Conservation (phyloP, 2,888 invertebrate genomes). For the Cheilosia urbana region DNA sequence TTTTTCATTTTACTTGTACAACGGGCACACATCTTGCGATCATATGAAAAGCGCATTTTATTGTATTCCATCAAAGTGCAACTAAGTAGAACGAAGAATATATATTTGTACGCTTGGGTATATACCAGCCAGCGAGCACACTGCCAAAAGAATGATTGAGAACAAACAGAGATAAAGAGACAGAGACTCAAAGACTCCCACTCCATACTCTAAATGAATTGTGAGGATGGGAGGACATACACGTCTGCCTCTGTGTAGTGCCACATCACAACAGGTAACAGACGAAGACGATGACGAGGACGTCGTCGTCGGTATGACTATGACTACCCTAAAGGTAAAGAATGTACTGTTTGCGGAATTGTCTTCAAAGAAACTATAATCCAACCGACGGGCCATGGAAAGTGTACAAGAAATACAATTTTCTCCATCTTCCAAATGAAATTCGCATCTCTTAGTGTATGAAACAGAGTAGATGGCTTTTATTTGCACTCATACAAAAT, state of each 20-base stretch:
- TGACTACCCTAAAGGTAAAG: conserved; percentile 16
- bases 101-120: background rate
- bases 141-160: conserved; percentile 41
- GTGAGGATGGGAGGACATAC: background rate
- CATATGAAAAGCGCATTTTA: conserved; percentile 66
- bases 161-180: conserved; percentile 26
- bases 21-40: conserved; percentile 32
- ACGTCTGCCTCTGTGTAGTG: background rate
- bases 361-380: conserved; percentile 40
- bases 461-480: background rate
- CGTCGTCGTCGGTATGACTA: background rate
- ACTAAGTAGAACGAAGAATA: conserved; percentile 43
- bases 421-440: conserved; percentile 41
- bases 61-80: conserved; percentile 63
- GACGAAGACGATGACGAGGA: conserved; percentile 4
- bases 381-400: conserved; percentile 26
- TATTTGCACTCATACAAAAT: conserved; percentile 6
- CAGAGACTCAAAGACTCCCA: background rate
- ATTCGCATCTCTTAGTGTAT: conserved; percentile 37
- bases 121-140: background rate
- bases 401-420: conserved; percentile 35
- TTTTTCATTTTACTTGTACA: conserved; percentile 5
- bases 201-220: conserved; percentile 22
- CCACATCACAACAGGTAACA: conserved; percentile 35
- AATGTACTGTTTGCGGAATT: conserved; percentile 14